Evolutionary conservation across 1,140 invertebrate genomes (phyloP), one percentile per base, ranked within the genome.

Genomic region (Psix sp.): DNA sequence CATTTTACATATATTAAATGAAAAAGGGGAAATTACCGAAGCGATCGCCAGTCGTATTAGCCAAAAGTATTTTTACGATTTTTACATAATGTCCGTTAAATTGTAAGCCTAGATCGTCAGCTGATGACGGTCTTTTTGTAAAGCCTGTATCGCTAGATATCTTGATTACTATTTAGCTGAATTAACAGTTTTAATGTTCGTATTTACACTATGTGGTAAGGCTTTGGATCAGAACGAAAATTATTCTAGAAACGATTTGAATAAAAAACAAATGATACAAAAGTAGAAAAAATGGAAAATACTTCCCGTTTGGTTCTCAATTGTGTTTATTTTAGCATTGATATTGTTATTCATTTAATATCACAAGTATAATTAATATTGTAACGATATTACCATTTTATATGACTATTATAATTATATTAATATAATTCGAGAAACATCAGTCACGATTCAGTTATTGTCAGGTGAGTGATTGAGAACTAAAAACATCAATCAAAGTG

Each of bases 51-150:
- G 73, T 76, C 62, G 66, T 71, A 72, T 71, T 66, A 76, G 66
- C 62, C 74, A 71, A 76, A 76, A 71, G 74, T 76, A 76, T 76
- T 76, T 76, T 76, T 76, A 76, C 74, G 66, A 76, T 76, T 76
- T 76, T 76, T 76, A 76, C 67, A 76, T 33, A 40, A 76, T 66
- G 73, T 70, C 60, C 60, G 66, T 70, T 76, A 56, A 67, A 72
- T 72, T 66, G 46, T 67, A 68, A 76, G 67, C 63, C 51, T 57
- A 71, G 60, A 63, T 67, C 45, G 35, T 57, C 66, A 26, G 45
- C 59, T 54, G 38, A 52, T 40, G 46, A 70, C 33, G 21, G 21
- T 51, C 67, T 67, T 71, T 67, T 76, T 76, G 67, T 72, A 76
- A 76, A 76, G 59, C 43, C 62, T 63, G 54, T 76, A 63, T 67